phyloP scores from a whole-genome alignment of 1,140 invertebrate genomes.

The Lepidurus arcticus region DNA sequence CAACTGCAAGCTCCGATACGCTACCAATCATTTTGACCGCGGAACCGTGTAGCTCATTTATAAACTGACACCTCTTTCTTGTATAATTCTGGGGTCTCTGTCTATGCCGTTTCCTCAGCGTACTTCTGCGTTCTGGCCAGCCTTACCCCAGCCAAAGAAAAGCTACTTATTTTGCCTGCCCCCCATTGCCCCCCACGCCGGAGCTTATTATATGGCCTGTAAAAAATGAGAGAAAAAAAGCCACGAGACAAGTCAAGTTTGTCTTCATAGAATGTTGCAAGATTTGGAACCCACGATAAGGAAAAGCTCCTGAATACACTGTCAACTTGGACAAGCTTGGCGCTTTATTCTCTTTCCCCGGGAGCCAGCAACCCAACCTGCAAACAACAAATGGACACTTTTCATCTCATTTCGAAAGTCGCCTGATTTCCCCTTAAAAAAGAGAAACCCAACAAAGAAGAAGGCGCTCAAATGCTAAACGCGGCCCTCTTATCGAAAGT shows the following conservation, averaged over 20 bases:
- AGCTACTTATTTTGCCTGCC: background rate
- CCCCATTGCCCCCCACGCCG: background rate
- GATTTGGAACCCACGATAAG: background rate
- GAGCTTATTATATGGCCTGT: background rate
- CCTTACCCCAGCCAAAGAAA: too few species aligned
- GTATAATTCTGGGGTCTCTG: background rate
- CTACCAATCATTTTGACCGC: constrained; percentile 18
- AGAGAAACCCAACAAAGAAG: background rate
- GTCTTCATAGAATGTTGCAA: constrained; percentile 2
- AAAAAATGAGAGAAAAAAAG: background rate
- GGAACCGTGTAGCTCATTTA: constrained; percentile 14
- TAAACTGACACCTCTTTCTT: constrained; percentile 15
- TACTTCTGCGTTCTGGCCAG: too few species aligned
- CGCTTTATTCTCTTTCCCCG: background rate
- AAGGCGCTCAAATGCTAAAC: background rate
- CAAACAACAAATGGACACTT: background rate
- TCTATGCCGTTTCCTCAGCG: background rate
- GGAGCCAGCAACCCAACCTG: background rate
- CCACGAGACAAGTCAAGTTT: constrained; percentile 14
- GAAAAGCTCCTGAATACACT: constrained; percentile 3
- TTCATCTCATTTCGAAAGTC: background rate
- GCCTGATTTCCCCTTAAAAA: background rate
- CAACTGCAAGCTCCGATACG: background rate
- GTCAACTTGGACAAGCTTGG: background rate
- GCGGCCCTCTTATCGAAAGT: background rate